phyloP scores from a whole-genome alignment of 2,113 vertebrate species.

The Rissa tridactyla region DNA sequence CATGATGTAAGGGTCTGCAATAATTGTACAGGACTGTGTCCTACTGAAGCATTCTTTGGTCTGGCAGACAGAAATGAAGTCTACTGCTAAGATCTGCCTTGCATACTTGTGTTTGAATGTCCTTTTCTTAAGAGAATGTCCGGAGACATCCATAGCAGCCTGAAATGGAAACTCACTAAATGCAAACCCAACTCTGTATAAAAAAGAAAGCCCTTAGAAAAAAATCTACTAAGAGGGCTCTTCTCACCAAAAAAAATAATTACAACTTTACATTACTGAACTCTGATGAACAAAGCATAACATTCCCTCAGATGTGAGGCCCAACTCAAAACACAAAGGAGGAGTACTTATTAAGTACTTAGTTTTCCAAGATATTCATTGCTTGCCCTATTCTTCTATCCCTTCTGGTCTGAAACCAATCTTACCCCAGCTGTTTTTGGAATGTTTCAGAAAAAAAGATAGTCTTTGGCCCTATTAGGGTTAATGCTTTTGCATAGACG shows the following conservation, averaged over 20 bases:
- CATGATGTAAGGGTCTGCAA: not conserved
- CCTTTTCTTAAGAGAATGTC: not conserved
- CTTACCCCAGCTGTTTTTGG: constrained; percentile 28
- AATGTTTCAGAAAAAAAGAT: constrained; percentile 50
- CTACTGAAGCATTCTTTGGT: constrained; percentile 24
- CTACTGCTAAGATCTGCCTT: not conserved
- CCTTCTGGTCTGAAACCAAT: not conserved
- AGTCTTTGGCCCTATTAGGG: constrained; percentile 56
- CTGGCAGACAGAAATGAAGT: not conserved
- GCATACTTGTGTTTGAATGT: not conserved
- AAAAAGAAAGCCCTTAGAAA: constrained; percentile 32
- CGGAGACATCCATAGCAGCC: constrained; percentile 23
- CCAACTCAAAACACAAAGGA: not conserved
- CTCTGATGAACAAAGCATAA: constrained; percentile 36
- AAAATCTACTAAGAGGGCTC: not conserved
- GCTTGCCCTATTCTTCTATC: not conserved
- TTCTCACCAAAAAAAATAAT: constrained; percentile 25
- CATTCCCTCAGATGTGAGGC: constrained; percentile 8
- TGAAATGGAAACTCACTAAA: constrained; percentile 21
- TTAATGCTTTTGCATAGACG: constrained; percentile 65
- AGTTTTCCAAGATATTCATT: constrained; percentile 20
- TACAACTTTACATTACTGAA: not conserved
- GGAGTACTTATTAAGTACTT: constrained; percentile 1
- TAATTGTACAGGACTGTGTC: not conserved
- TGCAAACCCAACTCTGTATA: constrained; percentile 15